Evolutionary conservation across 2,797 vertebrate genomes (phyloP), one percentile per base, ranked within the genome.

Genomic region (Rousettus madagascariensis): DNA sequence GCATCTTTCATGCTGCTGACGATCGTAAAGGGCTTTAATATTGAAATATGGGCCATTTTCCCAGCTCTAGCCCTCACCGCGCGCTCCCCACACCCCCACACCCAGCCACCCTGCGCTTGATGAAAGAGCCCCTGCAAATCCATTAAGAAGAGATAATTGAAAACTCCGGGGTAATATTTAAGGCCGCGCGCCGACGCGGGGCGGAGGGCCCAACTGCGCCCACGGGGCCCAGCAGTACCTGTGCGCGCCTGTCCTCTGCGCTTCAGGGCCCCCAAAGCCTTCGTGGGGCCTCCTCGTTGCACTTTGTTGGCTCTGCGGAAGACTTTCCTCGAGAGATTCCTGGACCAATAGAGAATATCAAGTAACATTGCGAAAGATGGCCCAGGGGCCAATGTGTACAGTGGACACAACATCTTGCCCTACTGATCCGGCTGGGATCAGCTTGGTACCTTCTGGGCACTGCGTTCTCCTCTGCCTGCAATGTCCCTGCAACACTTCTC

Each of bases 81-180:
- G 68, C 96, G 95, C 92, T 71, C 92, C 66, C 93, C 85, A 91
- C 98, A 93, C 97, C 98, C 93, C 95, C 89, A 85, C 43, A 97
- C 93, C 95, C 96, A 97, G 89, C 96, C 97, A 95, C 95, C 95
- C 94, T 71, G 74, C 66, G 95, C 97, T 97, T 98, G 98, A 98
- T 98, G 68, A 98, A 98, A 97, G 98, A 96, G 97, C 90, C 97
- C 41, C 97, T 74, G 98, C 97, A 97, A 98, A 98, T 98, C 96
- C 98, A 98, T 98, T 98, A 98, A 98, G 97, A 89, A 97, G 97
- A 97, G 97, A 97, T 98, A 98, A 98, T 98, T 98, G 98, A 98
- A 98, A 98, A 98, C 97, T 97, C 98, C 55, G 36, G 97, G 97
- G 97, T 90, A 96, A 98, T 98, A 98, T 97, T 97, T 93, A 97